Evolutionary conservation across 2,797 vertebrate species (phyloP), one percentile per base, ranked within the genome.

Genomic region (Propithecus deckenii): DNA sequence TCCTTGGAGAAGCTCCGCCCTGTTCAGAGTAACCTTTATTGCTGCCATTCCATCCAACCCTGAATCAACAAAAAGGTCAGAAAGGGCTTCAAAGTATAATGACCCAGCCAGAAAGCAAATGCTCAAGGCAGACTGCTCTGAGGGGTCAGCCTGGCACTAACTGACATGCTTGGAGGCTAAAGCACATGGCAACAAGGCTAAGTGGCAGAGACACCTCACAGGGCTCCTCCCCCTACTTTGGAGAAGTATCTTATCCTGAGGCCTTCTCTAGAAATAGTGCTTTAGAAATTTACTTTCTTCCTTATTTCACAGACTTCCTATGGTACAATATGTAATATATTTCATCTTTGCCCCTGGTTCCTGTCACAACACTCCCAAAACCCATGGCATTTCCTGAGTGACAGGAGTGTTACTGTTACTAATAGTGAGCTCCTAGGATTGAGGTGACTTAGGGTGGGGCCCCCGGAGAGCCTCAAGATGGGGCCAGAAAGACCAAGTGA

Each of bases 41-140:
- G 30, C 30, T 50, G 38, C 61, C 55, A 43, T 63, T 50, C 48
- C 43, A 57, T 28, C 38, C 32, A 61, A 32, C 35, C 83, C 86
- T 32, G 74, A 83, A 48, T n/a, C 52, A 63, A 81, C 75, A 18
- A 69, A 72, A 95, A 95, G 93, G 85, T 90, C 96, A 95, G 46
- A 43, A 83, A 83, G 84, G 52, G 14, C 90, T 65, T 43, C 0
- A 2, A 50, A 86, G 72, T 76, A 11, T 32, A 72, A 30, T 75
- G 92, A 86, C 85, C 96, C 76, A 94, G 83, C 25, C 35, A 32
- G 85, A 81, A 69, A 46, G 57, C 25, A 78, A 63, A 59, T 5
- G 22, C 28, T 35, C 10, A 48, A 79, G 52, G 55, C 46, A 43
- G 69, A 32, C 3, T 91, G 63, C 63, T 81, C 25, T 1, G 35